Conservation (phyloP, 2,113 vertebrate species). For the Leucosticte australis region DNA sequence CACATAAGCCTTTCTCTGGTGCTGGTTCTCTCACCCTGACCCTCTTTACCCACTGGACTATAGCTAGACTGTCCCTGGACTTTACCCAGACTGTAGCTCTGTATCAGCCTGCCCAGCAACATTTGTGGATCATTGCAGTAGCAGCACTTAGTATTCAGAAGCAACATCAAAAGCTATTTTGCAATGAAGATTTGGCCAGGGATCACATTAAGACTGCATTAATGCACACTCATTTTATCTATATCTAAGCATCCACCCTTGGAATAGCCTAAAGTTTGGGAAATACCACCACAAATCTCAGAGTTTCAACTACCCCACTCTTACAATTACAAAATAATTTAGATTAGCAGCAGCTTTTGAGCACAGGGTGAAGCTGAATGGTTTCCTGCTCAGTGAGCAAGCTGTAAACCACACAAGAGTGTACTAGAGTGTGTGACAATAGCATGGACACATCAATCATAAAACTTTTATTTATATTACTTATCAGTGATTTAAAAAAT, state of each 20-base stretch:
- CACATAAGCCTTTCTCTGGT: background rate
- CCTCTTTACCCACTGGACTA: background rate
- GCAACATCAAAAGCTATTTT: background rate
- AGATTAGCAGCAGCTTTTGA: background rate
- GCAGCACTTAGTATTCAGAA: background rate
- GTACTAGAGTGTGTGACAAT: background rate
- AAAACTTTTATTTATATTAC: background rate
- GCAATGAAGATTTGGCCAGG: background rate
- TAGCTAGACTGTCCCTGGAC: background rate
- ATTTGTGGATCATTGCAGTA: background rate
- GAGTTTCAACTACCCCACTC: background rate
- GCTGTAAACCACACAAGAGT: background rate
- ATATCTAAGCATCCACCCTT: background rate
- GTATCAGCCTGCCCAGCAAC: background rate
- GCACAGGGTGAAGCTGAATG: background rate
- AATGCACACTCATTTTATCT: background rate
- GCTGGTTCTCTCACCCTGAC: background rate
- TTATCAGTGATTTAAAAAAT: slow-evolving; percentile 4
- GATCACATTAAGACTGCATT: background rate
- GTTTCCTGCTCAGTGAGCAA: slow-evolving; percentile 7
- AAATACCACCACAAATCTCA: background rate
- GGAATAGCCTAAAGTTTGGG: background rate
- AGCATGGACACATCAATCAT: background rate
- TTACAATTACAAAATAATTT: background rate
- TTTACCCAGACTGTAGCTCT: background rate